phyloP scores from a whole-genome alignment of 2,113 vertebrate species.

The Ciconia maguari region DNA sequence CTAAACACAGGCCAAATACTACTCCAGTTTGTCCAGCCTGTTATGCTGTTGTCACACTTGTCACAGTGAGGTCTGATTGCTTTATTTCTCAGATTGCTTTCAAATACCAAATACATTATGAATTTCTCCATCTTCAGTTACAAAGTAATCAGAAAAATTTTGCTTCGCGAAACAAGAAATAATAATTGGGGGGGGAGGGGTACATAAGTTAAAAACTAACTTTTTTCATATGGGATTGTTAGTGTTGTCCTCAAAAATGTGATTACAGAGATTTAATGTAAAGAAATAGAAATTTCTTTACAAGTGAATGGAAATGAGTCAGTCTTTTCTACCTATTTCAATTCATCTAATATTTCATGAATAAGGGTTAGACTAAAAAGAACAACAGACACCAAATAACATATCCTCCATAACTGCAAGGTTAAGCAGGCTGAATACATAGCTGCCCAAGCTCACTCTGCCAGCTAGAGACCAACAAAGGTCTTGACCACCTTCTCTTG shows the following conservation, averaged over 20 bases:
- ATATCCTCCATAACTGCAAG: background rate
- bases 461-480: background rate
- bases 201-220: background rate
- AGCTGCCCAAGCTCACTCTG: background rate
- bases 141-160: background rate
- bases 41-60: background rate
- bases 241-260: background rate
- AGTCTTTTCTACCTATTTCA: background rate
- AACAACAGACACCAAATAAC: background rate
- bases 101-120: background rate
- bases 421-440: background rate
- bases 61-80: background rate
- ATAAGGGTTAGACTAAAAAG: background rate
- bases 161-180: background rate
- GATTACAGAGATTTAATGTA: background rate
- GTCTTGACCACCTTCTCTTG: background rate
- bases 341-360: background rate
- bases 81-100: background rate
- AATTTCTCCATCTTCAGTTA: background rate
- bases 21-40: background rate
- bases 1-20: background rate
- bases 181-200: background rate
- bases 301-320: background rate
- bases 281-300: background rate
- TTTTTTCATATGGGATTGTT: background rate